Evolutionary conservation across 2,888 invertebrate genomes (phyloP).

Genomic region (Steinernema scapterisci): DNA sequence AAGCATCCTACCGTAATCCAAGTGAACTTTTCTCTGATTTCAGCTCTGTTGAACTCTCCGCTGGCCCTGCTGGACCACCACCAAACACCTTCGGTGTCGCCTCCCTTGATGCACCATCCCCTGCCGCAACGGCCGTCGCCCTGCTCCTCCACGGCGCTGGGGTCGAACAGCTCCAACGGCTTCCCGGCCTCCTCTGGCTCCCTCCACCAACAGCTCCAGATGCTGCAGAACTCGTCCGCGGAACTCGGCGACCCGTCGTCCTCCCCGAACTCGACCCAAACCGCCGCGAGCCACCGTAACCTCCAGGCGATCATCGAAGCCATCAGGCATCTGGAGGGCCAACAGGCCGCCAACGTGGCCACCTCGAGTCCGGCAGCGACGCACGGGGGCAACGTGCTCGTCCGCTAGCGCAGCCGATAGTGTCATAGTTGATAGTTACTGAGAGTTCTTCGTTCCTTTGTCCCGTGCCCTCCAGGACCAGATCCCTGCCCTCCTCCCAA

Average conservation of each 20-base stretch:
- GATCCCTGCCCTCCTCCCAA: slow-evolving; percentile 10
- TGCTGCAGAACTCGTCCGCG: slow-evolving; percentile 35
- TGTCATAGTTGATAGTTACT: slow-evolving; percentile 12
- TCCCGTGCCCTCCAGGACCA: slow-evolving; percentile 9
- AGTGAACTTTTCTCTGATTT: not conserved
- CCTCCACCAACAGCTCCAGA: slow-evolving; percentile 35
- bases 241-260: slow-evolving; percentile 26
- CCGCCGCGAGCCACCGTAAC: slow-evolving; percentile 50
- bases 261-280: slow-evolving; percentile 36
- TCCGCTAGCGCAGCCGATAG: slow-evolving; percentile 5
- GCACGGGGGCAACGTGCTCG: slow-evolving; percentile 28
- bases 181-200: slow-evolving; percentile 20
- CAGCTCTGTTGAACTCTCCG: slow-evolving; percentile 14
- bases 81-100: slow-evolving; percentile 32
- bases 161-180: slow-evolving; percentile 25
- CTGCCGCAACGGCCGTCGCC: slow-evolving; percentile 13
- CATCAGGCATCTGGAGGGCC: slow-evolving; percentile 91
- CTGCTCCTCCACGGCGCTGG: slow-evolving; percentile 32
- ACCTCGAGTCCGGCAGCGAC: slow-evolving; percentile 2
- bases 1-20: too few species aligned
- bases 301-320: slow-evolving; percentile 98
- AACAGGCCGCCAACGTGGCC: slow-evolving; percentile 67
- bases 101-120: slow-evolving; percentile 22
- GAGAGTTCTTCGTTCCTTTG: slow-evolving; percentile 7
- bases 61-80: slow-evolving; percentile 24